Base-by-base conservation (phyloP, 2,888 invertebrate genomes). In the Meiosimyza platycephala region DNA sequence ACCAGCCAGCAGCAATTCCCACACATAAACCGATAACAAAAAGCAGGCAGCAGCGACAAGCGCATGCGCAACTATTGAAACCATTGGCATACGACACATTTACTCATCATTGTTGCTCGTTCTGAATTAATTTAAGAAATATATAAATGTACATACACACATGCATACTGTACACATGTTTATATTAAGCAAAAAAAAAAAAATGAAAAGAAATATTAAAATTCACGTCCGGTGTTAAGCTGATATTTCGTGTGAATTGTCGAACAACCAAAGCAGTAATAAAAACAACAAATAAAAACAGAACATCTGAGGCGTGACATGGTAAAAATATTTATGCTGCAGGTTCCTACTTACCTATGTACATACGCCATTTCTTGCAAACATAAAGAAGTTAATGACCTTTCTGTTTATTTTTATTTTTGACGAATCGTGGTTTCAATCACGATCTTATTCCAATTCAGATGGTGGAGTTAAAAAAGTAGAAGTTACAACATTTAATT, bases 201-300 rank as follows among this genome's bases (percentile, higher is more conserved):
- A 7, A 4, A 40, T n/a, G 67, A 67, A 4, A 40, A 28, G 67
- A 67, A 60, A 72, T 68, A 72, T 72, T 72, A 68, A 72, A 60
- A 72, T 72, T 72, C 72, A 67, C 67, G 72, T 72, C 72, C 72
- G 72, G 72, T 66, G 72, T 66, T 60, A 52, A 60, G 60, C 60
- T 51, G 33, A 62, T 40, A 63, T 64, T 57, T 64, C 72, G 63
- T 72, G 72, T 68, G 72, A 72, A 62, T 22, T 67, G 67, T 22
- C 65, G 48, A 54, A 54, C 18, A 7, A n/a, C n/a, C 6, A 40
- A 3, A 40, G 9, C 9, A 40, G 40, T 9, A 40, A 40, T 9
- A 40, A 40, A 40, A 40, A 40, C 40, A 40, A 16, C 55, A 63
- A 62, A 54, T 40, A 54, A 64, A 47, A 63, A 52, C 62, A 62